Evolutionary conservation across 1,140 invertebrate genomes (phyloP), one percentile per base, ranked within the genome.

Genomic region (Lethocerus indicus): DNA sequence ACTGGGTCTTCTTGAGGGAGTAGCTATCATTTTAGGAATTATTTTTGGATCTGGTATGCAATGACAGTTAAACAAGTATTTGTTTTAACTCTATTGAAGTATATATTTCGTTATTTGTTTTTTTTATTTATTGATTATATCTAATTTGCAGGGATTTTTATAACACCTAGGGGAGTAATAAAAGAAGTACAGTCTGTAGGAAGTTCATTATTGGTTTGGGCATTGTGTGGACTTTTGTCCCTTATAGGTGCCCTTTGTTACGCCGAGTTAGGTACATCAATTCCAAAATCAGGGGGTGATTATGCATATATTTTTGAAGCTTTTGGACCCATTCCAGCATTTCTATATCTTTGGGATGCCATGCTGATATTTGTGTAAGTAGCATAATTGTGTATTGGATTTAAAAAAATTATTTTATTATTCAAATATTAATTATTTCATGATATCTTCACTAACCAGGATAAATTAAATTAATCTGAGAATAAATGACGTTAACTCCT

Each of bases 141-240:
- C n/a, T 32, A 32, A 7, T 50, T 63, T 51, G 50, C 68, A 67
- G 72, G 55, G 48, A 98, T 98, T 59, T 98, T 98, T 64, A 84
- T 98, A 36, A 91, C 91, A 0, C 94, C 94, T 0, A 91, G 87
- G 66, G 94, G 93, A 55, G 89, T 98, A 5, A 72, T 97, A 6
- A 63, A 74, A 54, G 78, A 92, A 66, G 81, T 88, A 1, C 85
- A 87, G 3, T 91, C 89, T 35, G 78, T 89, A 14, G 88, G 88
- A 43, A 71, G 86, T 21, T 85, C 89, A 0, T 66, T 97, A 3
- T 63, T 87, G n/a, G 75, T 97, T 27, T 97, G 93, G 93, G 67
- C 81, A 0, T 59, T 83, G 0, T 94, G 87, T 60, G 93, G 93
- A 7, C 57, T 87, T 3, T 63, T 92, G 18, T 87, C 86, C 0